A percentile compares a stretch with the other conserved stretches of the same genome.
Conservation (phyloP, 2,888 invertebrate species). For the Lissocephala sabroskyi region DNA sequence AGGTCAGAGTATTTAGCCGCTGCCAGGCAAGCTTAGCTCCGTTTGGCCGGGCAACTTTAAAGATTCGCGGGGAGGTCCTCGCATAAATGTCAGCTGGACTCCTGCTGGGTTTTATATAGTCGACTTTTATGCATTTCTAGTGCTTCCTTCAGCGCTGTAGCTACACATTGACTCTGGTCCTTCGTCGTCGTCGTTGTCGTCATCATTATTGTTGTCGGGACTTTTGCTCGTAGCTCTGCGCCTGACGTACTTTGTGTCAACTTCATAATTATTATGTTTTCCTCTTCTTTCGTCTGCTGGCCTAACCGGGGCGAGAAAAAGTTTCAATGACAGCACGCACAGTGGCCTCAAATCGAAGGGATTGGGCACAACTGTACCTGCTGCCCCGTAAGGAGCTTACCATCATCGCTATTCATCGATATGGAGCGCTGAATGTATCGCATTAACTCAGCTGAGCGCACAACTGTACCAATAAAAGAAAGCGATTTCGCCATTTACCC, state of each 20-base stretch:
- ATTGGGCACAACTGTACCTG: not conserved
- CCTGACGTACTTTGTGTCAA: conserved; percentile 57
- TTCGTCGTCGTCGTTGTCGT: conserved; percentile 22
- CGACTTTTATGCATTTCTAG: conserved; percentile 58
- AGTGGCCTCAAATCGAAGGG: not conserved
- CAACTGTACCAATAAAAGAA: too few relatives aligned
- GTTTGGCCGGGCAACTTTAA: conserved; percentile 20
- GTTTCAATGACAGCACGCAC: conserved; percentile 5
- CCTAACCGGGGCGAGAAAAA: not conserved
- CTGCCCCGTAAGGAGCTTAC: too few relatives aligned
- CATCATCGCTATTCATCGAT: too few relatives aligned
- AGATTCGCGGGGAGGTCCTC: conserved; percentile 16
- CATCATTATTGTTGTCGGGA: conserved; percentile 48
- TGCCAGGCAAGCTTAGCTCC: conserved; percentile 3
- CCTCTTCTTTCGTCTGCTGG: not conserved
- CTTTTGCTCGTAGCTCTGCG: conserved; percentile 34
- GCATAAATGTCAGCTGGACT: conserved; percentile 55
- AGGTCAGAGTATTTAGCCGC: conserved; percentile 34
- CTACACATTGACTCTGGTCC: conserved; percentile 2
- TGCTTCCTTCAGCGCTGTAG: conserved; percentile 29
- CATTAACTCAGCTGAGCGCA: too few relatives aligned
- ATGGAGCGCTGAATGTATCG: too few relatives aligned
- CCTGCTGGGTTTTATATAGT: conserved; percentile 53
- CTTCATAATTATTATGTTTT: conserved; percentile 54
- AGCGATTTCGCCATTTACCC: too few relatives aligned